These are phyloP conservation scores for Mastomys coucha DNA, from an alignment of 2,113 vertebrate species.

Conservation along the genomic window DNA sequence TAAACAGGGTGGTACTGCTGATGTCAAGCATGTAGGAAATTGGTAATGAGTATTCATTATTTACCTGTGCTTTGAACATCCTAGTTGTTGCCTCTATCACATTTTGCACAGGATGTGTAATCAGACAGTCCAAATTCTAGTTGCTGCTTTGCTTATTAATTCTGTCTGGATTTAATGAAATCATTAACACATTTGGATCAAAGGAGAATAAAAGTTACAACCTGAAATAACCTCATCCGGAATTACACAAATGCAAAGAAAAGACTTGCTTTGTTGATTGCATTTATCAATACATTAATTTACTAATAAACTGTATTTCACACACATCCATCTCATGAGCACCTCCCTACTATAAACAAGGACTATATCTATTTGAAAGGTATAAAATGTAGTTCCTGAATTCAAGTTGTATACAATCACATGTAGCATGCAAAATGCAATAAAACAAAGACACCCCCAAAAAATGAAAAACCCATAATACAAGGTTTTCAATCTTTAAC, in stretches of 20 bases:
- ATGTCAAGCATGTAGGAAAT: conserved; percentile 17
- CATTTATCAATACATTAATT: background rate
- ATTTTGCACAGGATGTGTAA: background rate
- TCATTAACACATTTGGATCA: background rate
- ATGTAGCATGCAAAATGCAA: background rate
- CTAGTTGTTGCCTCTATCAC: background rate
- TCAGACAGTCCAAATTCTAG: conserved; percentile 44
- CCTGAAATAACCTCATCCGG: background rate
- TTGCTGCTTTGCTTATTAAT: background rate
- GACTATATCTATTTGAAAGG: background rate
- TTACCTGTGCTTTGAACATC: background rate
- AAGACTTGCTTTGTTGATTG: background rate
- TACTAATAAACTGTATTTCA: background rate
- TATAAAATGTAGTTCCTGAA: background rate
- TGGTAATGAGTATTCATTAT: background rate
- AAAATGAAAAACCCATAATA: background rate
- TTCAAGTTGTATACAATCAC: background rate
- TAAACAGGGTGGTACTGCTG: background rate
- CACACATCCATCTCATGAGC: background rate
- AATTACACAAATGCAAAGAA: background rate
- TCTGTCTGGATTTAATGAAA: conserved; percentile 41
- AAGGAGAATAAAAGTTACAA: conserved; percentile 19
- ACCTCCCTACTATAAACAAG: background rate
- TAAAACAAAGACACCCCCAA: background rate
- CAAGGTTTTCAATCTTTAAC: background rate